Evolutionary conservation across 2,797 vertebrate species (phyloP).

Genomic region (Meriones psammophilus): DNA sequence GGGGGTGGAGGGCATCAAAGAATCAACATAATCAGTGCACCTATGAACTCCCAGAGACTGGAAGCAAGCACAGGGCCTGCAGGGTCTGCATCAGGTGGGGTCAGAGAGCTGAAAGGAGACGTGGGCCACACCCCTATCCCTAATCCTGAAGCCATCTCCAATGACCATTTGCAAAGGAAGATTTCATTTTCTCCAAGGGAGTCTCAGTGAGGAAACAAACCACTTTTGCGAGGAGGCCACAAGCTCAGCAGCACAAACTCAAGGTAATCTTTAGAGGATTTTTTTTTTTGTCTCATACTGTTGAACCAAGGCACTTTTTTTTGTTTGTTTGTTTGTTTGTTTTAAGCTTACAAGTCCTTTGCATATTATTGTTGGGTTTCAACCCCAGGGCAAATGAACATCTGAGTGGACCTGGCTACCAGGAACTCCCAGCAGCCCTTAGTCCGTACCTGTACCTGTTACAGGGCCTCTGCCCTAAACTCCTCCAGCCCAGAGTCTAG

Average conservation of each 20-base stretch:
- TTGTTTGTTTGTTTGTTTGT: neutral
- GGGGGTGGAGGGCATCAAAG: neutral
- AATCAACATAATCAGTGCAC: neutral
- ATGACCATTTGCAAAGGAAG: neutral
- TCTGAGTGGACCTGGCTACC: neutral
- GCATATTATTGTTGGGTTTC: neutral
- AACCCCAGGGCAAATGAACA: neutral
- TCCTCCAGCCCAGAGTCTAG: too few relatives aligned
- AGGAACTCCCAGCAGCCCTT: neutral
- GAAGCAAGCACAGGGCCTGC: too few relatives aligned
- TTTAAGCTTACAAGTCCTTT: neutral
- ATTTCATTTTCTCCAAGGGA: neutral
- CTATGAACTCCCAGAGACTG: neutral
- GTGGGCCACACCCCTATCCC: too few relatives aligned
- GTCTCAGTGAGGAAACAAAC: neutral
- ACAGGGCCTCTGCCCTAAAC: too few relatives aligned
- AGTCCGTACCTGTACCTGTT: neutral
- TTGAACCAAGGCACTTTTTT: neutral
- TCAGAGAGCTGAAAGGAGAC: too few relatives aligned
- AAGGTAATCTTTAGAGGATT: neutral
- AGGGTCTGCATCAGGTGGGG: neutral
- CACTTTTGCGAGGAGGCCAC: neutral
- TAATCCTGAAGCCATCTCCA: neutral
- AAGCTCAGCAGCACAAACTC: neutral
- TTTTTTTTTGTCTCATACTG: neutral